Conservation (phyloP, 92 coral and sea anemone genomes). For the Virgularia gustaviana region DNA sequence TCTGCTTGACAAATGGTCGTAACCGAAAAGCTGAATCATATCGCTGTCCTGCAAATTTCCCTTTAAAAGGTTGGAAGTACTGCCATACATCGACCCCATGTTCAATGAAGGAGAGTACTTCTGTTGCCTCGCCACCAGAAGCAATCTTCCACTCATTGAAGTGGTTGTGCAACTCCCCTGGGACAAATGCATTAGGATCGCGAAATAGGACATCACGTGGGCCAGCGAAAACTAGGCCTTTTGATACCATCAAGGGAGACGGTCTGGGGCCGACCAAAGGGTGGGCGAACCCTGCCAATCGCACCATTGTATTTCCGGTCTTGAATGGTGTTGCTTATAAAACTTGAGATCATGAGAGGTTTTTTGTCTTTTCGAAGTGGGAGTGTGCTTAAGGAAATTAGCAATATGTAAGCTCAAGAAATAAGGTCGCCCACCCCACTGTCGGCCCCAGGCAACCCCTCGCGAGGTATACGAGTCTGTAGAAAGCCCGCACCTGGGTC, state of each 20-base stretch:
- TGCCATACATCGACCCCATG: slow-evolving; percentile 39
- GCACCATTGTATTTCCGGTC: slow-evolving; percentile 48
- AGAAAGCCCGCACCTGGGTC: too few relatives aligned
- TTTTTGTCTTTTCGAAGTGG: slow-evolving; percentile 33
- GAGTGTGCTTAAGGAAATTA: slow-evolving; percentile 14
- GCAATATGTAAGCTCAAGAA: too few relatives aligned
- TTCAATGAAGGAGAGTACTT: slow-evolving; percentile 24
- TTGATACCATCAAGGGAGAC: slow-evolving; percentile 25
- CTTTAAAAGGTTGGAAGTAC: slow-evolving; percentile 49
- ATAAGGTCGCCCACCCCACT: too few relatives aligned
- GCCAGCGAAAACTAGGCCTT: slow-evolving; percentile 24
- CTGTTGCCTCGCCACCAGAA: slow-evolving; percentile 33
- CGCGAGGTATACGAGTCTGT: too few relatives aligned
- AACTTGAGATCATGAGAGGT: background rate
- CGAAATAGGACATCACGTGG: slow-evolving; percentile 15
- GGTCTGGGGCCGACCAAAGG: background rate
- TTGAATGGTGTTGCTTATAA: background rate
- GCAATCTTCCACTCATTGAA: slow-evolving; percentile 38
- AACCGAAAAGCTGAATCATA: slow-evolving; percentile 56
- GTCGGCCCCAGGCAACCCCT: too few relatives aligned
- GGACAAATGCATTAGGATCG: slow-evolving; percentile 39
- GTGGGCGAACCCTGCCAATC: slow-evolving; percentile 52
- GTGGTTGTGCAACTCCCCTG: slow-evolving; percentile 42
- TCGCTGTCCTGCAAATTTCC: slow-evolving; percentile 42
- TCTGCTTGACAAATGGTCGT: slow-evolving; percentile 42